A percentile compares a stretch with the other conserved stretches of the same genome.
These are phyloP conservation scores for Hirudinaria manillensis DNA, from an alignment of 2,888 invertebrate species.

Conservation along the genomic window DNA sequence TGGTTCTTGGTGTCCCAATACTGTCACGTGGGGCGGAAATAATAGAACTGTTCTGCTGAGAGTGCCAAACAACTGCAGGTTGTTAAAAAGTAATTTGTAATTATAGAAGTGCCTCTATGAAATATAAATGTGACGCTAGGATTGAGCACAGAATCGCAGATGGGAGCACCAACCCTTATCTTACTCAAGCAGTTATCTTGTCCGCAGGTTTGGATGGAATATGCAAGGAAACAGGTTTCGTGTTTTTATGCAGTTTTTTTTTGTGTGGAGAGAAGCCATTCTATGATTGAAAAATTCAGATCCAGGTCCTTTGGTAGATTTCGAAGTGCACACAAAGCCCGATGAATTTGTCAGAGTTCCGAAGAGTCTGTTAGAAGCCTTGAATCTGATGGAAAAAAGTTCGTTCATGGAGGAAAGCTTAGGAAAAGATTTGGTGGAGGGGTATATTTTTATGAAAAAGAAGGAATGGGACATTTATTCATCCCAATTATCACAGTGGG, in stretches of 20 bases:
- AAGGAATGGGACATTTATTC: conserved; percentile 38
- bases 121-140: conserved; percentile 28
- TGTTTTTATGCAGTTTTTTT: not conserved
- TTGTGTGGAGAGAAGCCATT: not conserved
- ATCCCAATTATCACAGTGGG: conserved; percentile 38
- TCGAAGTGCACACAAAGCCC: conserved; percentile 29
- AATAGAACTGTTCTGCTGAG: conserved; percentile 40
- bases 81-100: not conserved
- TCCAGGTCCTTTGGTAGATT: conserved; percentile 33
- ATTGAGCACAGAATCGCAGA: conserved; percentile 42
- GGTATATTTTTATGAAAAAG: conserved; percentile 34
- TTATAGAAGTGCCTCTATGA: not conserved
- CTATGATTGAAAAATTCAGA: conserved; percentile 28
- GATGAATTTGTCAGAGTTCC: conserved; percentile 34
- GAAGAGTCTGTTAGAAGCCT: conserved; percentile 36
- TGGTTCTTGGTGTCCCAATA: conserved; percentile 40
- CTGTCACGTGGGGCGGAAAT: conserved; percentile 40
- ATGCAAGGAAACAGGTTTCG: conserved; percentile 35
- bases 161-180: conserved; percentile 40
- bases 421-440: conserved; percentile 37
- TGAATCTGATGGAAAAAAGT: conserved; percentile 31
- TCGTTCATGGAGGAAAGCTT: conserved; percentile 32
- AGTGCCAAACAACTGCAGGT: conserved; percentile 28
- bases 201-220: conserved; percentile 42
- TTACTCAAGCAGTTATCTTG: conserved; percentile 39